These are phyloP conservation scores for Microdon myrmicae DNA, from an alignment of 2,888 invertebrate species.

Conservation along the genomic window DNA sequence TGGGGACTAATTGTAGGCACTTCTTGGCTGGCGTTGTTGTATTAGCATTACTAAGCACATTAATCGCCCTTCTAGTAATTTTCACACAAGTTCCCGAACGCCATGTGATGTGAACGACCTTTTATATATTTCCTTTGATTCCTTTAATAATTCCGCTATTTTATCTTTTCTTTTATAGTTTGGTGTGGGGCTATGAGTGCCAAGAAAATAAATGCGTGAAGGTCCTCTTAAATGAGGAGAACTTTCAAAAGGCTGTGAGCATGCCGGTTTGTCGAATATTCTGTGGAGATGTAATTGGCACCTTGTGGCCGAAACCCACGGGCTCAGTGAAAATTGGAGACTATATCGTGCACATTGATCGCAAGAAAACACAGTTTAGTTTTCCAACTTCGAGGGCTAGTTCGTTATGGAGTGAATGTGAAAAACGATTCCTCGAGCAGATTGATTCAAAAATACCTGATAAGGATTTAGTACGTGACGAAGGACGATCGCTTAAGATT, in stretches of 20 bases:
- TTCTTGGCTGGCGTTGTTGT: conserved; percentile 19
- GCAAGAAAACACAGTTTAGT: conserved; percentile 61
- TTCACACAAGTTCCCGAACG: conserved; percentile 13
- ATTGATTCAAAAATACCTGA: conserved; percentile 61
- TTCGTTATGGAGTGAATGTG: conserved; percentile 59
- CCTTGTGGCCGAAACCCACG: conserved; percentile 68
- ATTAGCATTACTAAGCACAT: neutral
- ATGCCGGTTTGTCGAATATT: conserved; percentile 68
- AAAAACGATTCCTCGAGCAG: conserved; percentile 65
- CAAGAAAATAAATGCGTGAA: conserved; percentile 59
- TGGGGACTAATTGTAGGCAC: conserved; percentile 35
- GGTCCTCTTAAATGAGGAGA: conserved; percentile 60
- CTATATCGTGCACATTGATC: conserved; percentile 66
- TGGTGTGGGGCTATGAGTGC: conserved; percentile 64
- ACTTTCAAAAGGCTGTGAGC: conserved; percentile 62
- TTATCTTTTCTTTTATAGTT: conserved; percentile 16
- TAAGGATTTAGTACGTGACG: conserved; percentile 57
- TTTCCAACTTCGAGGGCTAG: conserved; percentile 57
- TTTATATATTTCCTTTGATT: too few relatives aligned
- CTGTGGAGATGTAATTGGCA: conserved; percentile 68
- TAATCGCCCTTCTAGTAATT: conserved; percentile 16
- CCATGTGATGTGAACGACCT: neutral
- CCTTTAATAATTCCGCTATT: conserved; percentile 6
- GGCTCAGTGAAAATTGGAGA: conserved; percentile 66
- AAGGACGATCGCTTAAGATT: conserved; percentile 66